Evolutionary conservation across 2,113 vertebrate genomes (phyloP).

Genomic region (Pluvianellus socialis): DNA sequence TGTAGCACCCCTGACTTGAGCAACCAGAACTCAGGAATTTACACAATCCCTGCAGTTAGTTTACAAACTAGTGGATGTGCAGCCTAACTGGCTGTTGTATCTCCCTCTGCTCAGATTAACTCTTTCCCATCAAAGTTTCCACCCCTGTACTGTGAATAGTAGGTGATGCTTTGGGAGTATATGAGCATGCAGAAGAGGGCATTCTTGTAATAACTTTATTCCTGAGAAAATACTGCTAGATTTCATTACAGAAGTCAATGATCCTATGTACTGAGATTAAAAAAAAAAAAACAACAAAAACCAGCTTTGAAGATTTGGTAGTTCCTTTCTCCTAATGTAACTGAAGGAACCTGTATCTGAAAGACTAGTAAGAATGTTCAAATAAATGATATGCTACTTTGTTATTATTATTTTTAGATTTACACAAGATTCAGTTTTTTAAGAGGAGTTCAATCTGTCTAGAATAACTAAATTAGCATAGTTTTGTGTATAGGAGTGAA

Average conservation of each 20-base stretch:
- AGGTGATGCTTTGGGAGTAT: background rate
- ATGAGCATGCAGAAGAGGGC: background rate
- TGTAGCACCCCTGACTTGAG: background rate
- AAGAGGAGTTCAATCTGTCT: background rate
- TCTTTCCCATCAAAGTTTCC: background rate
- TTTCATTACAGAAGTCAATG: background rate
- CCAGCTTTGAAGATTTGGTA: background rate
- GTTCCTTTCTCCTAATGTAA: background rate
- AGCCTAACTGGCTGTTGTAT: background rate
- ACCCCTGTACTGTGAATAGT: background rate
- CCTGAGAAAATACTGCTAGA: background rate
- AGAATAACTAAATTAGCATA: background rate
- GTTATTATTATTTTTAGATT: background rate
- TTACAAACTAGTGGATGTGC: background rate
- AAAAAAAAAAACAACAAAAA: background rate
- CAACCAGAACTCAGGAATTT: background rate
- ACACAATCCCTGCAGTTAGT: background rate
- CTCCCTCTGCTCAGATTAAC: background rate
- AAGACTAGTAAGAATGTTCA: background rate
- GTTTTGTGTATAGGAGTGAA: background rate
- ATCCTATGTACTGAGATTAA: background rate
- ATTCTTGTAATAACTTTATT: background rate
- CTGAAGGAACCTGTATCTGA: background rate
- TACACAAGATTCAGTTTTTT: background rate
- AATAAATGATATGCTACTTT: fast-evolving